Evolutionary conservation across 2,797 vertebrate genomes (phyloP), one percentile per base, ranked within the genome.

Genomic region (Euthynnus affinis): DNA sequence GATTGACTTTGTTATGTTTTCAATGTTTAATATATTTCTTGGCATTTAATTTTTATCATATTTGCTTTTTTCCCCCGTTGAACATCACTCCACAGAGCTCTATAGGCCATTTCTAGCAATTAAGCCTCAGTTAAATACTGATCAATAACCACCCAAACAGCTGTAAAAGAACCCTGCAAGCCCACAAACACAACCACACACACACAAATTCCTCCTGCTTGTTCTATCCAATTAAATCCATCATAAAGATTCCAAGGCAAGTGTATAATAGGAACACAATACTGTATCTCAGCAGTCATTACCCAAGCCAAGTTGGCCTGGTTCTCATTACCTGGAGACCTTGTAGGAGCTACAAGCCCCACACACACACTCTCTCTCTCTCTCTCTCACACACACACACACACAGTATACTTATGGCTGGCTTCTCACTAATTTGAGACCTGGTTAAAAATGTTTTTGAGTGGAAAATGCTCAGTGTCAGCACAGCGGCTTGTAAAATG

Each of bases 201-300:
- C 9, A 61, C 48, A 85, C 57, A 71, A 82, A 77, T 73, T 59
- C 34, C 51, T 53, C 44, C 44, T 67, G 73, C 73, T 85, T 82
- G 63, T 86, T 81, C 56, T 71, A 40, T 58, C 76, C 73, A 86
- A 78, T 93, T 92, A 92, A 93, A 92, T 88, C 78, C 76, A 79
- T 87, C 81, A 88, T 90, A 90, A 92, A 91, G 73, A 86, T 90
- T 87, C 83, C 63, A 87, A 87, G 78, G 84, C 87, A 92, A 91
- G 84, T 89, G 88, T 68, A 89, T 88, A 89, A 92, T 82, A 71
- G 85, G 71, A 89, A 79, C 70, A 71, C 72, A 88, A 82, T 87
- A 37, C 37, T 37, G 37, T 37, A 89, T 92, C 74, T 81, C 67
- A 8, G 67, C 68, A 88, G 83, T 89, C 83, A 87, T 94, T 91